Conservation (phyloP, 2,888 invertebrate species). For the Drosophila suboccidentalis region DNA sequence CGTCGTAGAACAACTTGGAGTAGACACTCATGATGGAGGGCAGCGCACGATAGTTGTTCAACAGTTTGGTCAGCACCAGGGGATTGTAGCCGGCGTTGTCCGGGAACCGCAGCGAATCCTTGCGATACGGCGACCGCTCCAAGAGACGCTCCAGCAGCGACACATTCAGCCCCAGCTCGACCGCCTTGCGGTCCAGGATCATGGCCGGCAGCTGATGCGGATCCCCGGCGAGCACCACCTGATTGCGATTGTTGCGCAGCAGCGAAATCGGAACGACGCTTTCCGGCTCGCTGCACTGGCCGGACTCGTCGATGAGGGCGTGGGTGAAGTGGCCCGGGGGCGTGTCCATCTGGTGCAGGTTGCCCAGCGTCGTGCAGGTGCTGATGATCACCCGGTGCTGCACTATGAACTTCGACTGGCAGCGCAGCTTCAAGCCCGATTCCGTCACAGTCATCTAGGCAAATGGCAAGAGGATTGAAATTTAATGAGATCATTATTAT, state of each 20-base stretch:
- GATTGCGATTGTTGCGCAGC: constrained; percentile 88
- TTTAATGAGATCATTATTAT: too few relatives aligned
- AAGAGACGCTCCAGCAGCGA: constrained; percentile 91
- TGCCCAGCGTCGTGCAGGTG: constrained; percentile 93
- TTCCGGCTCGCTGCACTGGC: constrained; percentile 96
- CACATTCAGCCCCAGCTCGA: constrained; percentile 89
- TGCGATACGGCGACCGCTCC: constrained; percentile 89
- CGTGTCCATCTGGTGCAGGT: constrained; percentile 89
- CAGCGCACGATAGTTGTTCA: constrained; percentile 95
- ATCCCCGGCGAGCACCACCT: constrained; percentile 92
- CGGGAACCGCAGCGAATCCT: constrained; percentile 87
- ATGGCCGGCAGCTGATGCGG: constrained; percentile 96
- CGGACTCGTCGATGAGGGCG: constrained; percentile 96
- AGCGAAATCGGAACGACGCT: constrained; percentile 92
- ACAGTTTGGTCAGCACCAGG: constrained; percentile 92
- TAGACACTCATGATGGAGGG: constrained; percentile 91
- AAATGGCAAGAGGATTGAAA: too few relatives aligned
- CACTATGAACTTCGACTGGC: constrained; percentile 88
- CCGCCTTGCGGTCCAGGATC: constrained; percentile 89
- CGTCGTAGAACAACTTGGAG: constrained; percentile 94
- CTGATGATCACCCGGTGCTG: constrained; percentile 94
- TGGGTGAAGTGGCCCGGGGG: constrained; percentile 95
- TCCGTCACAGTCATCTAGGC: constrained; percentile 79
- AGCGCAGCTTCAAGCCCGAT: constrained; percentile 86
- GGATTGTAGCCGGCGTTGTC: constrained; percentile 90